Conservation (phyloP, 2,797 vertebrate species). For the Hippopotamyrus pictus region DNA sequence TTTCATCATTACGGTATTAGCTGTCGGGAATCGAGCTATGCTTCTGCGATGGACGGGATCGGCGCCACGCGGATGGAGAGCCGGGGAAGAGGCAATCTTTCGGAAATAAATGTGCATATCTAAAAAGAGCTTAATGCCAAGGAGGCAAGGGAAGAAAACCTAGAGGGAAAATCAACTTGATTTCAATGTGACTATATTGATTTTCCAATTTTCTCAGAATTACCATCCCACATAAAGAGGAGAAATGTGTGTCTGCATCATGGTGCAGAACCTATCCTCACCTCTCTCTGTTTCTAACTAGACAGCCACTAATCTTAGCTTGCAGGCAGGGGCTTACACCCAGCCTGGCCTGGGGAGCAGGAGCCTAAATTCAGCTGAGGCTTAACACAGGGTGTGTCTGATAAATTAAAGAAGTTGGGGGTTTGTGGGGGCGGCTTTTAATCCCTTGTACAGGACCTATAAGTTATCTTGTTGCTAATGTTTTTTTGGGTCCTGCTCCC, state of each 20-base stretch:
- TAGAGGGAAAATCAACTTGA: slow-evolving; percentile 49
- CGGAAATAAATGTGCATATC: slow-evolving; percentile 51
- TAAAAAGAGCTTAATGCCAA: slow-evolving; percentile 46
- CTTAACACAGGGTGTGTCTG: not conserved
- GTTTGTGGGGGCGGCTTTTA: not conserved
- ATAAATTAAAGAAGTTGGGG: slow-evolving; percentile 9
- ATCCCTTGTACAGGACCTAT: not conserved
- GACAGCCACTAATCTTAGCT: slow-evolving; percentile 14
- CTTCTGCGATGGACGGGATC: slow-evolving; percentile 19
- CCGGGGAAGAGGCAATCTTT: slow-evolving; percentile 35
- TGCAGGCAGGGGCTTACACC: not conserved
- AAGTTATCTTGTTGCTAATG: not conserved
- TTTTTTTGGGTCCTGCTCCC: not conserved
- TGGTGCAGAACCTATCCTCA: not conserved
- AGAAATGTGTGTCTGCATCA: slow-evolving; percentile 36
- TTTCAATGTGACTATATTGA: slow-evolving; percentile 63
- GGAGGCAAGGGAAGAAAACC: slow-evolving; percentile 33
- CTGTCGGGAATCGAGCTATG: slow-evolving; percentile 42
- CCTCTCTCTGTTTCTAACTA: not conserved
- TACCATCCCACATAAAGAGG: slow-evolving; percentile 44
- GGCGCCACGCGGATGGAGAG: not conserved
- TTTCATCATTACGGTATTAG: slow-evolving; percentile 31
- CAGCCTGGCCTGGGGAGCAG: not conserved
- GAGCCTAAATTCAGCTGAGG: not conserved
- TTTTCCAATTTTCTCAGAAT: slow-evolving; percentile 70